These are phyloP conservation scores for Micrasema minimum DNA, from an alignment of 1,140 invertebrate species.

Conservation along the genomic window DNA sequence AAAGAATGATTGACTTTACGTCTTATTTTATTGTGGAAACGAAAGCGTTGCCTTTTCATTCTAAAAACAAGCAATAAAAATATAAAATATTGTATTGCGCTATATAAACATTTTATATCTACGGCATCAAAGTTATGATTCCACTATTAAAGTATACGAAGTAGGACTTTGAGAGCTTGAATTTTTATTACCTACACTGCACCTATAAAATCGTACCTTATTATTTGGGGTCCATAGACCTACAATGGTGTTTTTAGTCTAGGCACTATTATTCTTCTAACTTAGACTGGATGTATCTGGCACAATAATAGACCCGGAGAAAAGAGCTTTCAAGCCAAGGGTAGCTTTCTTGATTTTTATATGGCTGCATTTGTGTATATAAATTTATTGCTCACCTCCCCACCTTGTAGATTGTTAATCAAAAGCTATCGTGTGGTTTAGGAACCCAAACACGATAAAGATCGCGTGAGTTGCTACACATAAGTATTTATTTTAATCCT, in stretches of 20 bases:
- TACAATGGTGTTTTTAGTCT: slow-evolving; percentile 43
- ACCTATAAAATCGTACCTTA: too few species aligned
- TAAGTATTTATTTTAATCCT: slow-evolving; percentile 2
- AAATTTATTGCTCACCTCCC: slow-evolving; percentile 51
- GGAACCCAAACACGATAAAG: not conserved
- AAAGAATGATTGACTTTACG: too few species aligned
- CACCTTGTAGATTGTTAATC: slow-evolving; percentile 34
- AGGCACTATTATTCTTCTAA: slow-evolving; percentile 44
- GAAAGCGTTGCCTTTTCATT: too few species aligned
- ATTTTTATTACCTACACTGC: too few species aligned
- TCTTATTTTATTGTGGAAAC: too few species aligned
- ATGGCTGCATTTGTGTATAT: slow-evolving; percentile 44
- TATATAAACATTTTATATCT: too few species aligned
- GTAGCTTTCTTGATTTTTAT: slow-evolving; percentile 26
- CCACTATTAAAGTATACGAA: slow-evolving; percentile 9
- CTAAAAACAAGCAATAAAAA: too few species aligned
- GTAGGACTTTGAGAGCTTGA: not conserved
- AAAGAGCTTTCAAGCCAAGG: slow-evolving; percentile 20
- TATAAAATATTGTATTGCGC: too few species aligned
- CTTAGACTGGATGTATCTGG: slow-evolving; percentile 32
- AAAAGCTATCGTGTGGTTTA: not conserved
- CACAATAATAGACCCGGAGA: slow-evolving; percentile 17
- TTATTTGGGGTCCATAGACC: slow-evolving; percentile 25
- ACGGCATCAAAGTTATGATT: too few species aligned
- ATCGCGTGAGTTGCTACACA: slow-evolving; percentile 18